A percentile compares a stretch with the other conserved stretches of the same genome.
phyloP scores from a whole-genome alignment of 2,797 vertebrate genomes.

The Catostomus latipinnis region DNA sequence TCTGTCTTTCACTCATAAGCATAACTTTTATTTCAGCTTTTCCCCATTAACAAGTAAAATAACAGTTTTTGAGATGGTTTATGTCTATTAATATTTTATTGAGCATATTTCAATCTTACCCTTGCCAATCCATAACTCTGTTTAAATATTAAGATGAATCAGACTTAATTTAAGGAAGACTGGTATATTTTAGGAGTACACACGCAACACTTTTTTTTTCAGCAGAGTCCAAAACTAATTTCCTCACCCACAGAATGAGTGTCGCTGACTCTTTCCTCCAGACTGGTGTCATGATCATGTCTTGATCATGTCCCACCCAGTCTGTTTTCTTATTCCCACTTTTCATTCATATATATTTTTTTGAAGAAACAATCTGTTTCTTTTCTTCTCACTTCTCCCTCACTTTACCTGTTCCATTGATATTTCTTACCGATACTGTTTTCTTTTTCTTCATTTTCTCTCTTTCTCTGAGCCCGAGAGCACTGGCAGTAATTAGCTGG shows the following conservation, averaged over 20 bases:
- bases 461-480: slow-evolving; percentile 65
- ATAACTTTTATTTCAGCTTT: slow-evolving; percentile 25
- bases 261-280: slow-evolving; percentile 17
- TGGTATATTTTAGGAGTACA: slow-evolving; percentile 72
- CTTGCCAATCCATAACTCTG: slow-evolving; percentile 76
- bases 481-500: slow-evolving; percentile 70
- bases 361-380: slow-evolving; percentile 45
- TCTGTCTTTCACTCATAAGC: too few relatives aligned
- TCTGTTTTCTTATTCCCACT: slow-evolving; percentile 44
- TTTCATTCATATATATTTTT: slow-evolving; percentile 42
- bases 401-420: slow-evolving; percentile 39
- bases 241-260: slow-evolving; percentile 7
- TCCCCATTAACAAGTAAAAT: slow-evolving; percentile 36
- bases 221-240: slow-evolving; percentile 23
- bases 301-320: slow-evolving; percentile 43
- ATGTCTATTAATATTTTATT: slow-evolving; percentile 84
- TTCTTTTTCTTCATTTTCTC: slow-evolving; percentile 43
- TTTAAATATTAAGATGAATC: slow-evolving; percentile 85
- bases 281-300: slow-evolving; percentile 47
- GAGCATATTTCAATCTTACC: slow-evolving; percentile 78
- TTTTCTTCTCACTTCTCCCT: slow-evolving; percentile 15
- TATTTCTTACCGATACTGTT: slow-evolving; percentile 73
- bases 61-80: slow-evolving; percentile 73
- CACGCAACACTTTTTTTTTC: slow-evolving; percentile 23
- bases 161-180: slow-evolving; percentile 75